Conservation (phyloP, 2,113 vertebrate species). For the Phainopepla nitens region DNA sequence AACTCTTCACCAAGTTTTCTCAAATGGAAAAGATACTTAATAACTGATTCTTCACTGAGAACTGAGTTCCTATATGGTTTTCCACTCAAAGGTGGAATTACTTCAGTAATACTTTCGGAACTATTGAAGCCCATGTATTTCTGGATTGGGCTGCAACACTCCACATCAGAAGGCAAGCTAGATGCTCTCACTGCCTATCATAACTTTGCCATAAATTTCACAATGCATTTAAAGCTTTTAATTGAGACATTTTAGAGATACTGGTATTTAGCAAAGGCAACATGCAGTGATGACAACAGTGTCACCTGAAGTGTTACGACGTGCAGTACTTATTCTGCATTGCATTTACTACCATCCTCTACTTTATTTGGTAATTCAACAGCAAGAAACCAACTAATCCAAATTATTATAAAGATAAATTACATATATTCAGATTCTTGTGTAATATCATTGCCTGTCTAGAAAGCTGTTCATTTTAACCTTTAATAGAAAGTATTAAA, state of each 20-base stretch:
- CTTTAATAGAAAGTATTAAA: not conserved
- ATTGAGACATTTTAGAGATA: not conserved
- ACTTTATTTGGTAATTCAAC: not conserved
- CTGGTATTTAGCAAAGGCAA: not conserved
- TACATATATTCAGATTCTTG: not conserved
- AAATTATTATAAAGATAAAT: not conserved
- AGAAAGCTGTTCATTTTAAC: not conserved
- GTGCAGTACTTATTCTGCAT: not conserved
- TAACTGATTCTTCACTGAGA: not conserved
- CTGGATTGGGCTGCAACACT: not conserved
- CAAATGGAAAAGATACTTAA: not conserved
- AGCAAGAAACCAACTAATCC: not conserved
- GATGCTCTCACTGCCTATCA: not conserved
- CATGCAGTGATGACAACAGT: not conserved
- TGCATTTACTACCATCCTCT: not conserved
- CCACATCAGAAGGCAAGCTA: not conserved
- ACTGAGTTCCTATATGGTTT: not conserved
- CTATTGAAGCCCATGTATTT: not conserved
- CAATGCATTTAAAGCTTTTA: not conserved
- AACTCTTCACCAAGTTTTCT: not conserved
- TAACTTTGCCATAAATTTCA: not conserved
- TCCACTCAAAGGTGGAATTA: not conserved
- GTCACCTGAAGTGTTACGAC: not conserved
- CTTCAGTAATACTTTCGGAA: not conserved
- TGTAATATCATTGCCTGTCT: not conserved